Percentiles rank a stretch among this genome's conserved stretches.
Evolutionary conservation across 2,797 vertebrate species (phyloP).

Genomic region (Hapalemur alaotrensis): DNA sequence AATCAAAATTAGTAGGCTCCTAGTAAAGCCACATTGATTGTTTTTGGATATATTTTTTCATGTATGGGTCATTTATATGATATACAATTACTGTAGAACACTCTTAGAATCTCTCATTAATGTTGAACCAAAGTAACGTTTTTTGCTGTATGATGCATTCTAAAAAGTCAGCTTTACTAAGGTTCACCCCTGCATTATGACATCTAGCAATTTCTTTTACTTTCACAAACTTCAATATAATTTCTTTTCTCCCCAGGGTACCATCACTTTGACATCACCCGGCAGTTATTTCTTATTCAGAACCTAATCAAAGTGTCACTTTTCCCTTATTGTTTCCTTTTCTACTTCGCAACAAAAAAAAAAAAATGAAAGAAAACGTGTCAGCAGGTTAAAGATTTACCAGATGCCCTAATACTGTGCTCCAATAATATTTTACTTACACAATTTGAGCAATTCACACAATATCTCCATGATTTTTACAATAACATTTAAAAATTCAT

Average conservation of each 20-base stretch:
- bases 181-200: background rate
- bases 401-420: background rate
- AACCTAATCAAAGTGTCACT: background rate
- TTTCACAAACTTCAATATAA: background rate
- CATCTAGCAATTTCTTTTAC: background rate
- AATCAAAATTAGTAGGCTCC: background rate
- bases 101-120: background rate
- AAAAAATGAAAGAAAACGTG: background rate
- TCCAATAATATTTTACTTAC: background rate
- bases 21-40: background rate
- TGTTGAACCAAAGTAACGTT: background rate
- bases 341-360: background rate
- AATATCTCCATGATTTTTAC: background rate
- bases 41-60: background rate
- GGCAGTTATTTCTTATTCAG: background rate
- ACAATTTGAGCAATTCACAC: background rate
- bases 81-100: background rate
- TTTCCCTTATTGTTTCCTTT: background rate
- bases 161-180: background rate
- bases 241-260: background rate
- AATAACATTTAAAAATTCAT: background rate
- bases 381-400: background rate
- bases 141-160: background rate
- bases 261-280: background rate
- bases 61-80: background rate